Evolutionary conservation across 2,888 invertebrate genomes (phyloP).

Genomic region (Ernsta delagoae): DNA sequence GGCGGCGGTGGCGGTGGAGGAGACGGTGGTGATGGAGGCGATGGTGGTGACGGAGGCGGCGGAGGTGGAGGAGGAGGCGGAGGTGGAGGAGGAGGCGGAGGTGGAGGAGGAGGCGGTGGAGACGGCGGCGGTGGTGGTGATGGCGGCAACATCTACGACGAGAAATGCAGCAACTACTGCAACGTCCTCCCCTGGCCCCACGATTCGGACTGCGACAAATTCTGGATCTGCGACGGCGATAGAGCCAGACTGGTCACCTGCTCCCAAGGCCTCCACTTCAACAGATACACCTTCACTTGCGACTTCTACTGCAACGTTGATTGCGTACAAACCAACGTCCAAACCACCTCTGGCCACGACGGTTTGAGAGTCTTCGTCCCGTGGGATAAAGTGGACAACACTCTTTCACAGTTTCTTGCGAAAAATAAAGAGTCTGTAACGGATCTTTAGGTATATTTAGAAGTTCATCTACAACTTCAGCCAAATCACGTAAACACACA

Average conservation of each 20-base stretch:
- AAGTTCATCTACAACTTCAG: background rate
- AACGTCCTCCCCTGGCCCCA: slow-evolving; percentile 69
- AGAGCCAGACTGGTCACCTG: slow-evolving; percentile 54
- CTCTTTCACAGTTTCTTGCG: background rate
- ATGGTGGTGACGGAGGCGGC: too few relatives aligned
- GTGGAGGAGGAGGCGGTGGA: slow-evolving; percentile 9
- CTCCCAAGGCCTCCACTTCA: slow-evolving; percentile 71
- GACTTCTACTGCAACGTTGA: slow-evolving; percentile 66
- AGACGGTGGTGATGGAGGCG: slow-evolving; percentile 18
- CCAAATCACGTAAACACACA: too few relatives aligned
- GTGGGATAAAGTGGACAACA: slow-evolving; percentile 53
- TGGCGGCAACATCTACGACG: slow-evolving; percentile 26
- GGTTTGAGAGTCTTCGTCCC: slow-evolving; percentile 63
- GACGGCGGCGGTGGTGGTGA: slow-evolving; percentile 10
- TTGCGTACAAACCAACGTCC: slow-evolving; percentile 52
- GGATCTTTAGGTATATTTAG: too few relatives aligned
- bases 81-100: slow-evolving; percentile 14
- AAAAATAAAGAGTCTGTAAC: background rate
- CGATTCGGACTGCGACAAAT: slow-evolving; percentile 68
- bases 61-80: too few relatives aligned
- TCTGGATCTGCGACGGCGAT: slow-evolving; percentile 61
- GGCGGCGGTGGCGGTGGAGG: background rate
- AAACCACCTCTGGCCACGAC: slow-evolving; percentile 48
- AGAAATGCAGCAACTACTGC: slow-evolving; percentile 58
- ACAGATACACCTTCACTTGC: slow-evolving; percentile 58